These are phyloP conservation scores for Trialeurodes vaporariorum DNA, from an alignment of 1,140 invertebrate species.

Conservation along the genomic window DNA sequence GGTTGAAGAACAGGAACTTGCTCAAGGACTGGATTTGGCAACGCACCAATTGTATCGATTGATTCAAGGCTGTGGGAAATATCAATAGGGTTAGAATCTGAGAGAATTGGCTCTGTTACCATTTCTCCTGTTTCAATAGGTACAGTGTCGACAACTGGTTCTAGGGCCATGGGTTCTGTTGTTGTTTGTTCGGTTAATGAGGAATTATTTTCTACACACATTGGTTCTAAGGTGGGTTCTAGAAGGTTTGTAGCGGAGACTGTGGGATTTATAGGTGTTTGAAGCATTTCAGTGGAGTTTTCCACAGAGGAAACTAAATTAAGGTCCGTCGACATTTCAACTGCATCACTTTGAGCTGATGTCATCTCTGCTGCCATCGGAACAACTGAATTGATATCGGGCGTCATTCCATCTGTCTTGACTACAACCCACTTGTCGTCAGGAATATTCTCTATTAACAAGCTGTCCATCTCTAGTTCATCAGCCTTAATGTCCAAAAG, in stretches of 20 bases:
- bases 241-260: background rate
- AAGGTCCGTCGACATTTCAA: background rate
- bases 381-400: background rate
- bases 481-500: background rate
- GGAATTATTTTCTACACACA: background rate
- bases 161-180: background rate
- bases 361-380: background rate
- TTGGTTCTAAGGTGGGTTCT: background rate
- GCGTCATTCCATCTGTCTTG: background rate
- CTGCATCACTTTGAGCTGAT: background rate
- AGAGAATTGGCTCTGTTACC: background rate
- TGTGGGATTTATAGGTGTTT: too few species aligned
- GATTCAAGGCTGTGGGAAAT: background rate
- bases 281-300: too few species aligned
- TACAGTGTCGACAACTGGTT: background rate
- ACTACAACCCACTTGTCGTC: background rate
- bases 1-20: background rate
- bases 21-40: too few species aligned
- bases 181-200: background rate
- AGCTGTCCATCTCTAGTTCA: background rate
- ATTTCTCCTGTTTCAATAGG: background rate
- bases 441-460: background rate
- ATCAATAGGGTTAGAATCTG: background rate
- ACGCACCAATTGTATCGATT: too few species aligned
- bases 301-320: background rate